Evolutionary conservation across 2,113 vertebrate species (phyloP).

Genomic region (Phyllopteryx taeniolatus): DNA sequence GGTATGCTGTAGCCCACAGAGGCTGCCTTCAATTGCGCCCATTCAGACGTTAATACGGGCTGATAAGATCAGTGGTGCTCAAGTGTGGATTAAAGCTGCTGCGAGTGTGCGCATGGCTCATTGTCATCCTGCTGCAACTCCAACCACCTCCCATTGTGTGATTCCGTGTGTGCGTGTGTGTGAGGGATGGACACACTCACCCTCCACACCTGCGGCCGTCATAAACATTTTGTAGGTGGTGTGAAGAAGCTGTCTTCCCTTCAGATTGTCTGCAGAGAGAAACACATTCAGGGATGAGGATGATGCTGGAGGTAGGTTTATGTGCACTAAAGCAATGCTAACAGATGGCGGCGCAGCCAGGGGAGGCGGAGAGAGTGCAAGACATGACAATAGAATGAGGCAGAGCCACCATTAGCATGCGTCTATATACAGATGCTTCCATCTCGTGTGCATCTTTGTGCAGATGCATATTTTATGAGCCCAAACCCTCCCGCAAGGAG

Average conservation of each 20-base stretch:
- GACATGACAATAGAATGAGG: conserved; percentile 12
- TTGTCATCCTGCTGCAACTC: conserved; percentile 24
- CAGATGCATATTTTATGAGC: conserved; percentile 47
- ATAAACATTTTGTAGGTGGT: conserved; percentile 95
- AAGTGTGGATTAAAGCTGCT: conserved; percentile 57
- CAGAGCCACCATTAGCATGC: conserved; percentile 42
- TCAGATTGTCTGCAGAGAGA: conserved; percentile 77
- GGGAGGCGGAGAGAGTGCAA: conserved; percentile 10
- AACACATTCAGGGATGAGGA: conserved; percentile 26
- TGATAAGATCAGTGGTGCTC: conserved; percentile 51
- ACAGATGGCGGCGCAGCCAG: conserved; percentile 47
- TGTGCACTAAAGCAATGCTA: conserved; percentile 31
- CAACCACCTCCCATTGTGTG: neutral
- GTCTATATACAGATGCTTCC: conserved; percentile 3
- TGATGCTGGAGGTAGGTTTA: conserved; percentile 19
- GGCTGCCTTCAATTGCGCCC: conserved; percentile 42
- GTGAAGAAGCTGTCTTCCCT: conserved; percentile 86
- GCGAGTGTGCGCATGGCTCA: conserved; percentile 24
- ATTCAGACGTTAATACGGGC: conserved; percentile 54
- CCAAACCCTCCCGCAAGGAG: conserved; percentile 30
- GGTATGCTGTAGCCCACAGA: conserved; percentile 25
- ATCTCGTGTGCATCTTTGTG: conserved; percentile 26
- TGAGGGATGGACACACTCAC: conserved; percentile 65
- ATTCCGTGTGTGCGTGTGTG: neutral
- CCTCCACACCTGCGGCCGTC: conserved; percentile 86